These are phyloP conservation scores for Lamellibrachia columna DNA, from an alignment of 2,888 invertebrate species.

Conservation along the genomic window DNA sequence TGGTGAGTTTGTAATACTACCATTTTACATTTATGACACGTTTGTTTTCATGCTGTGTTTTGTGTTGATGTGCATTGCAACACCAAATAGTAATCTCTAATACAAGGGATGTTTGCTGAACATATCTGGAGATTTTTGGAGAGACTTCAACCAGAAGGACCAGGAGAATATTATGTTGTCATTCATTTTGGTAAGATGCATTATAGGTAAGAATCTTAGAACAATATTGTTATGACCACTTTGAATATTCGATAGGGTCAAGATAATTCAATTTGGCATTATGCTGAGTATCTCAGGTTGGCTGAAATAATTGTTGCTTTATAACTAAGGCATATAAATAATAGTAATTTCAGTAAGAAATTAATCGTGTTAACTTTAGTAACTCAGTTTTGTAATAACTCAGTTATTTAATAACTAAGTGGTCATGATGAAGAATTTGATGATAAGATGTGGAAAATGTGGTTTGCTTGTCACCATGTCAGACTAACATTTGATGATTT, in stretches of 20 bases:
- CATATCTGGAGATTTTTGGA: background rate
- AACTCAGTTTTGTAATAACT: no score
- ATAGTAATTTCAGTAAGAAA: no score
- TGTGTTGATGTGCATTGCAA: background rate
- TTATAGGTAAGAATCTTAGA: background rate
- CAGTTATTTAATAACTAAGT: no score
- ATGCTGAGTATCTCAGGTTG: background rate
- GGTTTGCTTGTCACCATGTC: no score
- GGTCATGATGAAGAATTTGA: no score
- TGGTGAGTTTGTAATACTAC: background rate
- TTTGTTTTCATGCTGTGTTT: background rate
- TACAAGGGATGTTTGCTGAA: background rate
- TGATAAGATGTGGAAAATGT: no score
- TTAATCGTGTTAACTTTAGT: no score
- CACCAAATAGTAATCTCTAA: conserved; percentile 6
- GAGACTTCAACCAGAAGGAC: background rate
- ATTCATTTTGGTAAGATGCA: conserved; percentile 3
- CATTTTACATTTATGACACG: conserved; percentile 9
- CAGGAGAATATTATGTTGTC: background rate
- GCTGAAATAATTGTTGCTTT: background rate
- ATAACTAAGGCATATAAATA: no score
- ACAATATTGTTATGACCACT: background rate
- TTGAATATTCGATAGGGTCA: background rate
- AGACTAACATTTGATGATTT: no score
- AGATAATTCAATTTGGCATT: background rate